Base-by-base conservation (phyloP, 2,888 invertebrate species). In the Drosophila peninsularis region DNA sequence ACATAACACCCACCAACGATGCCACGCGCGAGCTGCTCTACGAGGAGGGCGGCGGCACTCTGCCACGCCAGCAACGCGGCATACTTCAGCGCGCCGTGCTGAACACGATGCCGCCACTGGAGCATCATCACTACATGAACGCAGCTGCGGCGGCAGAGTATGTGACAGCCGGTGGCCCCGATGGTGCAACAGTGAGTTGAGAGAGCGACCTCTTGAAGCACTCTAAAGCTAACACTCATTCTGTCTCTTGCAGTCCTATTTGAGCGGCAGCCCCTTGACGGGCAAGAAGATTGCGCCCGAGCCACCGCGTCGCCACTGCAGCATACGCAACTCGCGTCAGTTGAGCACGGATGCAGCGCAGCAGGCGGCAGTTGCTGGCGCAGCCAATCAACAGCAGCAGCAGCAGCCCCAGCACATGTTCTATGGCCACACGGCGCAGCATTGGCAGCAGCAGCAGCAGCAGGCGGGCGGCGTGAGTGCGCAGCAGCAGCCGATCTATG, bases 1-100 rank as follows among this genome's bases (percentile, higher is more conserved):
- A 98, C 92, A 96, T 97, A 75, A 97, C 97, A 36, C 96, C 96
- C 14, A 97, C 97, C 50, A 97, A 97, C 90, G 97, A 97, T 91
- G 91, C 91, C 54, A 88, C 90, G 37, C 89, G 91, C 56, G 92
- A 92, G 75, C 75, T 92, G 57, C 88, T 93, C 68, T 91, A 91
- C 58, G 91, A 92, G 71, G 96, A 96, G 82, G 96, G 96, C 0
- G 96, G 96, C 2, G 97, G 97, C 9, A 98, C 98, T 0, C 92
- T 98, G 70, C 97, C 98, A 0, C 94, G 98, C 61, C 97, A 97
- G 5, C 94, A 97, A 74, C 90, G 92, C n/a, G 91, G 91, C 64
- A 91, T 92, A 50, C 80, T 92, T 27, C 92, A 92, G 49, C 87
- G 92, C 24, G 91, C 92, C 6, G 91, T 91, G 52, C 68, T 91